Evolutionary conservation across 2,888 invertebrate genomes (phyloP), one percentile per base, ranked within the genome.

Genomic region (Caenorhabditis sp.): DNA sequence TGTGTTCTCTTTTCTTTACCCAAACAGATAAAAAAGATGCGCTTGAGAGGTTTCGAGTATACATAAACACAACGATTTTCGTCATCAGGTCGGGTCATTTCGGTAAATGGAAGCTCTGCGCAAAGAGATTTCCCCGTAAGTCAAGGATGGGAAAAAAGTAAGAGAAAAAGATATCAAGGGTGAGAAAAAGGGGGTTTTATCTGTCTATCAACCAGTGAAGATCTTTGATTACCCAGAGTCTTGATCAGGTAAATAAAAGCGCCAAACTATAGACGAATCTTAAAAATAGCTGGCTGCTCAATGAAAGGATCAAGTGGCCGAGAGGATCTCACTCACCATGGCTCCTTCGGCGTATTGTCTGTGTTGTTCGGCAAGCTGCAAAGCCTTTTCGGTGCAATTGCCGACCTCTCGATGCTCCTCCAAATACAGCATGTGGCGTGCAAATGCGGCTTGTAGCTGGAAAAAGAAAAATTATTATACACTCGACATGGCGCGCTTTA

Each of bases 381-480:
- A 87, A 13, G 90, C 90, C 48, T 86, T 86, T 32, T 86, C 84
- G 52, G 89, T 86, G 27, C 90, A 87, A 53, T 82, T 79, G n/a
- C 82, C 82, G 8, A 90, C 85, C 30, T 90, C 90, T 22, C 89
- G 85, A 88, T 90, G 89, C 41, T 87, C 88, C 66, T 90, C 89
- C 79, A 91, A 81, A 83, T 87, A 88, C 50, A 89, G 88, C 81
- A 91, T 87, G 78, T 90, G 90, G 55, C 88, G 85, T 39, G 90
- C 90, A 63, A 90, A 87, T 11, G 83, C 83, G 72, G 89, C 88
- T 89, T 91, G 91, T 46, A 90, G 87, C 91, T 91, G 87, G 50
- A 89, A 78, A 41, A 52, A 73, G 48, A 39, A 24, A 46, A 58
- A 66, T 66, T 55, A 66, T 35, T 45, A 46, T 70, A 53, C 53